A percentile compares a stretch with the other conserved stretches of the same genome.
phyloP scores from a whole-genome alignment of 2,113 vertebrate species.

The Perca fluviatilis region DNA sequence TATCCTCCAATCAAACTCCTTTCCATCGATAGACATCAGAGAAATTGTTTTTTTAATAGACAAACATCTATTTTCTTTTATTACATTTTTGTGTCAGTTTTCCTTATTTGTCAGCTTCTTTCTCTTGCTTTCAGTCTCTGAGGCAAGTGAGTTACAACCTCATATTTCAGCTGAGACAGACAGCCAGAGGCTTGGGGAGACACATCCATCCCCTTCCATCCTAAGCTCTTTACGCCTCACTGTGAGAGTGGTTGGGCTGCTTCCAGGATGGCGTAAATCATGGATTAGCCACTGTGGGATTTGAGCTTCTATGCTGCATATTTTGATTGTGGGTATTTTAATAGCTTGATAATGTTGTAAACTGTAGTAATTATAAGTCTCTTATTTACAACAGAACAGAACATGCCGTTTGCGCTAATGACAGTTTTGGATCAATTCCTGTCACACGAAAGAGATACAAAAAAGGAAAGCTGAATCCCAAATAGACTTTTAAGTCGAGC shows the following conservation, averaged over 20 bases:
- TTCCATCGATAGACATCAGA: conserved; percentile 11
- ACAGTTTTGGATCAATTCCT: conserved; percentile 13
- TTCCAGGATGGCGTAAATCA: conserved; percentile 73
- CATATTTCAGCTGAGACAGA: conserved; percentile 40
- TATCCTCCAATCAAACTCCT: conserved; percentile 8
- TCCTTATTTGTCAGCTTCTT: not conserved
- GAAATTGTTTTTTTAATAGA: not conserved
- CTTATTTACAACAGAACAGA: conserved; percentile 17
- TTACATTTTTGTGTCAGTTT: not conserved
- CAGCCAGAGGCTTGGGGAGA: conserved; percentile 24
- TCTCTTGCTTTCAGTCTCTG: conserved; percentile 8
- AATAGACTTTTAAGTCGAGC: not conserved
- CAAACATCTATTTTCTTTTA: not conserved
- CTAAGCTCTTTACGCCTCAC: conserved; percentile 73
- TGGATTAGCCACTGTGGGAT: conserved; percentile 67
- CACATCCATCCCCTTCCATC: conserved; percentile 45
- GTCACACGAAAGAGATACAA: conserved; percentile 10
- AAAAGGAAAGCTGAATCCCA: conserved; percentile 24
- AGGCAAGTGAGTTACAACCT: conserved; percentile 30
- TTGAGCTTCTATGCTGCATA: conserved; percentile 45
- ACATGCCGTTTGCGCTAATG: conserved; percentile 4
- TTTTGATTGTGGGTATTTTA: conserved; percentile 56
- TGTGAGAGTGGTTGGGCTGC: conserved; percentile 71
- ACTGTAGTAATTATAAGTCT: conserved; percentile 24
- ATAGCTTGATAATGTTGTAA: conserved; percentile 48